A percentile compares a stretch with the other conserved stretches of the same genome.
These are phyloP conservation scores for Protonemura montana DNA, from an alignment of 2,888 invertebrate species.

Conservation along the genomic window DNA sequence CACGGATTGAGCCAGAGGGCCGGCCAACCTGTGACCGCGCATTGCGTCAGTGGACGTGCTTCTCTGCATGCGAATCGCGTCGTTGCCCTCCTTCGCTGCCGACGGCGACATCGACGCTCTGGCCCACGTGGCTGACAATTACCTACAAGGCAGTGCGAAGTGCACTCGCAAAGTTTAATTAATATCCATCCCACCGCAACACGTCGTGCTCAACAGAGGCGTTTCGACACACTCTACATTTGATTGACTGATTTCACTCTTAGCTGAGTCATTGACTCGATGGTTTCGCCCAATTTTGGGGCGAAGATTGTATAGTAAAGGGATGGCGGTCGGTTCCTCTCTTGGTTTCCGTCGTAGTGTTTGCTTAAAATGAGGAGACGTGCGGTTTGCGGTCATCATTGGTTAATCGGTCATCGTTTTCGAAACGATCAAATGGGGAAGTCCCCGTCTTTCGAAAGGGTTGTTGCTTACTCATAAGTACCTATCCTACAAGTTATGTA, in stretches of 20 bases:
- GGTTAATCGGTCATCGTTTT: too few relatives aligned
- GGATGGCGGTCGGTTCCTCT: too few relatives aligned
- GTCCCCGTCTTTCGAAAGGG: too few relatives aligned
- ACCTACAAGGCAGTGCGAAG: not conserved
- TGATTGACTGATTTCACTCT: not conserved
- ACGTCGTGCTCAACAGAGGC: not conserved
- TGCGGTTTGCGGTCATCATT: too few relatives aligned
- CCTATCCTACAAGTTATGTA: too few relatives aligned
- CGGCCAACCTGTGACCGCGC: not conserved
- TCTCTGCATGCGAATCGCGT: slow-evolving; percentile 9
- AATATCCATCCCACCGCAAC: not conserved
- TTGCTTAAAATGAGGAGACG: too few relatives aligned
- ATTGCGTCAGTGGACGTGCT: not conserved
- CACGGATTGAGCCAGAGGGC: not conserved
- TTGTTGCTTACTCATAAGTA: too few relatives aligned
- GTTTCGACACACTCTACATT: not conserved
- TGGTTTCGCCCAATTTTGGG: not conserved
- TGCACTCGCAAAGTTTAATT: not conserved
- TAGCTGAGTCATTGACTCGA: not conserved
- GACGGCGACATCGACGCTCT: not conserved
- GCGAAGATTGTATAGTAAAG: not conserved
- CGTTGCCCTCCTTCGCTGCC: not conserved
- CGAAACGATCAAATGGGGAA: too few relatives aligned
- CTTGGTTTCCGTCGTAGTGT: too few relatives aligned
- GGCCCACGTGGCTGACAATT: not conserved